Conservation (phyloP, 2,113 vertebrate species). For the Psittacula cyanocephala region DNA sequence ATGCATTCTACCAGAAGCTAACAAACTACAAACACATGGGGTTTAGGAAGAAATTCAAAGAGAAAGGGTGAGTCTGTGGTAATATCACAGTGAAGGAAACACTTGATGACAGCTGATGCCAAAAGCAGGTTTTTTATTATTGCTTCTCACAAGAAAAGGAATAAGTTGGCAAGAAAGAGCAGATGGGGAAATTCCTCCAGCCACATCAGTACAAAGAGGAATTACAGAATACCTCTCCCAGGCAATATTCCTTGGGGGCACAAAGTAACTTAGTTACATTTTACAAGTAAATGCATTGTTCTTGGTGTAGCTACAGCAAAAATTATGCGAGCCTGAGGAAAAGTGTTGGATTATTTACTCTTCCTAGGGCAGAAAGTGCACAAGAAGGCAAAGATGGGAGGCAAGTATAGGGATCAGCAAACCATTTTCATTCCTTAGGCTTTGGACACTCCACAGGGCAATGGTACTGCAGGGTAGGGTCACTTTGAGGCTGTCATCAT, state of each 20-base stretch:
- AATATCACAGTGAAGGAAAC: not conserved
- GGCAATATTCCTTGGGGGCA: not conserved
- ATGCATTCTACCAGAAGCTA: accelerated
- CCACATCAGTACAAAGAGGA: not conserved
- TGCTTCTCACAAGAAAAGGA: not conserved
- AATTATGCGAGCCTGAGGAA: accelerated
- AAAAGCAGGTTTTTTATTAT: not conserved
- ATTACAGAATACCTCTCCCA: not conserved
- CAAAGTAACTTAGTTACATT: not conserved
- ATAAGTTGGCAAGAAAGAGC: not conserved
- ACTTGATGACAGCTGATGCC: not conserved
- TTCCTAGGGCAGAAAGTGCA: not conserved
- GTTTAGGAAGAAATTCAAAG: not conserved
- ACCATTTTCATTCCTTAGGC: not conserved
- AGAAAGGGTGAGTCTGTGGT: not conserved
- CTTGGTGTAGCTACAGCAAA: not conserved
- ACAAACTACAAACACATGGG: too few relatives aligned
- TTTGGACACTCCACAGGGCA: not conserved
- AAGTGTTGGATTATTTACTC: not conserved
- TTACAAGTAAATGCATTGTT: not conserved
- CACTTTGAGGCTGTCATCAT: accelerated
- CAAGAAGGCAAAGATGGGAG: not conserved
- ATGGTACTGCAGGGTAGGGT: accelerated
- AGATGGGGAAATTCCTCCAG: not conserved
- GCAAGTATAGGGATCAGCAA: not conserved